Conservation (phyloP, 2,888 invertebrate genomes). For the Mesorhabditis spiculigera region DNA sequence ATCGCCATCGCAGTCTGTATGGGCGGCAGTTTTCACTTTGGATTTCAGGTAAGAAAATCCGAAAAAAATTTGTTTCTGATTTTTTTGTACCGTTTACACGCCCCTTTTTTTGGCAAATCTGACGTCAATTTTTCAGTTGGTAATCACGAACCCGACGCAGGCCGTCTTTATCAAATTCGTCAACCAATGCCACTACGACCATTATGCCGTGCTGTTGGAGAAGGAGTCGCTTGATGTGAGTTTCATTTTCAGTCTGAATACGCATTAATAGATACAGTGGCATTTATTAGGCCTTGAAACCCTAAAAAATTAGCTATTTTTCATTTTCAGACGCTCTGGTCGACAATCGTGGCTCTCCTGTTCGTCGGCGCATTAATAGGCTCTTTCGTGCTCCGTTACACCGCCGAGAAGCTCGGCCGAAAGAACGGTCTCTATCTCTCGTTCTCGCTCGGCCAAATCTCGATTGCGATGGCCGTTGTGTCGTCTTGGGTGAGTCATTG, state of each 20-base stretch:
- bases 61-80: no score
- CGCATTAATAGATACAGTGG: no score
- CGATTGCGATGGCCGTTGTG: background rate
- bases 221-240: background rate
- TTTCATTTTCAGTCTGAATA: background rate
- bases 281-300: no score
- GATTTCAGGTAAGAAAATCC: slow-evolving; percentile 18
- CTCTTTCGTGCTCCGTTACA: slow-evolving; percentile 28
- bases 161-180: slow-evolving; percentile 19
- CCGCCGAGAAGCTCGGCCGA: slow-evolving; percentile 41
- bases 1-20: slow-evolving; percentile 31
- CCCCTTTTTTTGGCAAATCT: no score
- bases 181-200: background rate
- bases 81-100: no score
- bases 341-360: slow-evolving; percentile 41
- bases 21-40: slow-evolving; percentile 47
- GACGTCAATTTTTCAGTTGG: slow-evolving; percentile 26
- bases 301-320: no score
- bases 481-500: background rate
- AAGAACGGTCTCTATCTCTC: slow-evolving; percentile 14
- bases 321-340: slow-evolving; percentile 42
- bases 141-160: slow-evolving; percentile 46
- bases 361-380: slow-evolving; percentile 47
- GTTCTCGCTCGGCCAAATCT: background rate
- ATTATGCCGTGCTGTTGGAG: background rate